Conservation (phyloP, 2,113 vertebrate species). For the Todiramphus chloris region DNA sequence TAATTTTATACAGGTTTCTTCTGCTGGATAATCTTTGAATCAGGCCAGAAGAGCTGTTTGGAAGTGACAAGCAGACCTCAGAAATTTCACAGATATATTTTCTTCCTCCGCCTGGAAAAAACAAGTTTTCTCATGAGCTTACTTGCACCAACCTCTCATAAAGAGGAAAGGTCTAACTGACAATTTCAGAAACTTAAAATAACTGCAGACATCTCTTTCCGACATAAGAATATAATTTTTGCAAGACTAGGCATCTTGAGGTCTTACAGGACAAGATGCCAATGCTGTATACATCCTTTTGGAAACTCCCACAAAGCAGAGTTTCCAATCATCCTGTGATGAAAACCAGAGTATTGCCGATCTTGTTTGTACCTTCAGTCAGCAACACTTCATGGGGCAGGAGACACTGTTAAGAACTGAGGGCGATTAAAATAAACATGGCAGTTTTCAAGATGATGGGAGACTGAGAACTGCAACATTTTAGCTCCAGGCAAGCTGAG, state of each 20-base stretch:
- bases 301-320: neutral
- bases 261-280: neutral
- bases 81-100: neutral
- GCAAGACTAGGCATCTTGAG: neutral
- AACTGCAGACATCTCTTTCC: neutral
- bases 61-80: neutral
- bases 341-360: neutral
- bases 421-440: neutral
- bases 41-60: neutral
- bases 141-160: neutral
- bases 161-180: neutral
- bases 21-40: neutral
- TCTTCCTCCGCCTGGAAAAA: neutral
- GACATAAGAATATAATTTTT: neutral
- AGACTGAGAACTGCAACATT: neutral
- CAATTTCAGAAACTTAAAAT: neutral
- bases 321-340: neutral
- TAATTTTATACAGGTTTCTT: neutral
- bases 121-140: neutral
- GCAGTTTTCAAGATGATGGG: neutral
- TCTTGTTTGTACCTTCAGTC: neutral
- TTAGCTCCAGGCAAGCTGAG: neutral
- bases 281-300: neutral
- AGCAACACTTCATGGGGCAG: neutral
- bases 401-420: neutral